Conservation (phyloP, 2,797 vertebrate genomes). For the Spinus olivaceus region DNA sequence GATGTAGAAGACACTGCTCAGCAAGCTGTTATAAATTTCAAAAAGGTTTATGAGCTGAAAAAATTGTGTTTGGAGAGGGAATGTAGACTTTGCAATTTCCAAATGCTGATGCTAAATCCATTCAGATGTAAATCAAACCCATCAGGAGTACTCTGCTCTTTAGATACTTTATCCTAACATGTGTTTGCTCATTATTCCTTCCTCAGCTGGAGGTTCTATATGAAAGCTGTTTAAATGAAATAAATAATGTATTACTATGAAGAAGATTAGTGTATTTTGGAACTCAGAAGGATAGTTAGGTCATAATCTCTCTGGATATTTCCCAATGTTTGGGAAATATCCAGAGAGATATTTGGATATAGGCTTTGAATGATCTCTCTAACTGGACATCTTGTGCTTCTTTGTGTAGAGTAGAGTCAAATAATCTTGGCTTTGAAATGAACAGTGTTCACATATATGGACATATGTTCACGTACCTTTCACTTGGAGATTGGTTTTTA, state of each 20-base stretch:
- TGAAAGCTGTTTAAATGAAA: slow-evolving; percentile 14
- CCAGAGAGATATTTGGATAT: no score
- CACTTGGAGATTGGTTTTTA: neutral
- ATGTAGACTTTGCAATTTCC: slow-evolving; percentile 1
- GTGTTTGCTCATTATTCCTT: slow-evolving; percentile 1
- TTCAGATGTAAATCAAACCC: slow-evolving; percentile 46
- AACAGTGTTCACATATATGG: neutral
- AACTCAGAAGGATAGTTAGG: slow-evolving; percentile 2
- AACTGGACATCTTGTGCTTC: neutral
- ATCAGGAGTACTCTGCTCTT: neutral
- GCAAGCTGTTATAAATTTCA: slow-evolving; percentile 31
- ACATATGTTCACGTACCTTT: neutral
- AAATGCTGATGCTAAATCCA: slow-evolving; percentile 37
- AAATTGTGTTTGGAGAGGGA: slow-evolving; percentile 35
- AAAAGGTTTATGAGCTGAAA: slow-evolving; percentile 62
- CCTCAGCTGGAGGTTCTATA: neutral
- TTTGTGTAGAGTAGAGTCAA: neutral
- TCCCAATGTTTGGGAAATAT: neutral
- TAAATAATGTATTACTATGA: neutral
- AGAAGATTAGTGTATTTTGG: slow-evolving; percentile 17
- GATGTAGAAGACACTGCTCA: slow-evolving; percentile 55
- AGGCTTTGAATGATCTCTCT: neutral
- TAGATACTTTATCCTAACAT: neutral
- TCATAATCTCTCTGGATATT: slow-evolving; percentile 12
- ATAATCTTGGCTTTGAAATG: neutral